Base-by-base conservation (phyloP, 2,113 vertebrate genomes). In the Chrysemys picta region DNA sequence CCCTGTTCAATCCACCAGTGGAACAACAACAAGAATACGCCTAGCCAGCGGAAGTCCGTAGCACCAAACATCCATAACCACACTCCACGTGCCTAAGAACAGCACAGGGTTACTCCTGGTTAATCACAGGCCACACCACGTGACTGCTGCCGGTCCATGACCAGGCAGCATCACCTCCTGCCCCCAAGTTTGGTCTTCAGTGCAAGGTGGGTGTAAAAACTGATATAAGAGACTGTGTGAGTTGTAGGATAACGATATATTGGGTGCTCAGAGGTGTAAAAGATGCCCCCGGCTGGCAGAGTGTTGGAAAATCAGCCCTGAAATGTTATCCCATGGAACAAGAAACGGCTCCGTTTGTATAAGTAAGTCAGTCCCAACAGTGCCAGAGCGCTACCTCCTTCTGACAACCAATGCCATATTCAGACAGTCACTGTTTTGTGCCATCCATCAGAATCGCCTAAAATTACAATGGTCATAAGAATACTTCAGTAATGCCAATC, bases 391-490 rank as follows among this genome's bases (percentile, higher is more conserved):
- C 35, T 50, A 31, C 5, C 12, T 47, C 24, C 38, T 76, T 38
- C 72, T 47, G 42, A 78, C 42, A 27, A 42, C 14, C 29, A n/a
- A 69, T 11, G 42, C 38, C 11, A 13, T 45, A 0, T 38, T 62
- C 1, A 2, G 5, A 29, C 2, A 0, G 2, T 19, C 19, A 4
- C 24, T n/a, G 62, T 52, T 31, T 52, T 5, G 25, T 14, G 10
- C 27, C 76, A 5, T 53, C 42, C 57, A 24, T 25, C 25, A 91
- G 65, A 38, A 82, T 53, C 62, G n/a, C 76, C 80, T 79, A 47
- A 56, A 89, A 53, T 50, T 76, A 1, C 45, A 87, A 89, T 5
- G 82, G 42, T 49, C 24, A 22, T 84, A 1, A 0, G 85, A 94
- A 82, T n/a, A 6, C 14, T 80, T 80, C 38, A 49, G 10, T n/a